Base-by-base conservation (phyloP, 1,140 invertebrate genomes). In the Venturia canescens region DNA sequence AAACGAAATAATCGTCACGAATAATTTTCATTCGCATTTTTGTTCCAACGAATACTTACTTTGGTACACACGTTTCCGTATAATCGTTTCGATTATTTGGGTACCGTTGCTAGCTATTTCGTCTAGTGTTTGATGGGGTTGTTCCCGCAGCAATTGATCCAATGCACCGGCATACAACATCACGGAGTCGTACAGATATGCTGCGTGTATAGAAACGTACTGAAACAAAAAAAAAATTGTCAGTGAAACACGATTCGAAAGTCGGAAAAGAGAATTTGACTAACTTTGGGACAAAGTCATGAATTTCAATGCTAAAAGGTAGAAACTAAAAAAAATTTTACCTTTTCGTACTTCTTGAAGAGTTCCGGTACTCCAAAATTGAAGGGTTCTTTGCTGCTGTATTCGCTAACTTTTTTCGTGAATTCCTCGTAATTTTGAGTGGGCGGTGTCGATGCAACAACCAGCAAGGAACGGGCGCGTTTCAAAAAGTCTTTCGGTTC, bases 151-250 rank as follows among this genome's bases (percentile, higher is more conserved):
- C 18, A 98, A 89, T 83, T 95, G 93, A 84, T 98, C 93, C 60
- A 99, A 92, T 0, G 98, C 97, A 82, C 93, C 93, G 1, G 98
- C 97, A 89, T 99, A 99, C 0, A 99, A 90, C 87, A 95, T 95
- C 0, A 99, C 96, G 1, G 98, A 97, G 92, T 99, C 98, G 90
- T 99, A 99, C 53, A 99, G 92, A 92, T 99, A 98, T 1, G 98
- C 97, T 16, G 98, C 98, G 89, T 98, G 98, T 74, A 99, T 96
- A 13, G 98, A 96, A 11, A 99, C 95, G 90, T 97, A 96, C 94
- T 96, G 92, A 71, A 93, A 92, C 38, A 82, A 18, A 71, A 71
- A 71, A 82, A 66, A 38, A 78, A 80, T 63, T 50, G 7, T 9
- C n/a, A 63, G 13, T 53, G 6, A 57, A n/a, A 57, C 2, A n/a